Conservation (phyloP, 2,797 vertebrate genomes). For the Xerus rutilus region DNA sequence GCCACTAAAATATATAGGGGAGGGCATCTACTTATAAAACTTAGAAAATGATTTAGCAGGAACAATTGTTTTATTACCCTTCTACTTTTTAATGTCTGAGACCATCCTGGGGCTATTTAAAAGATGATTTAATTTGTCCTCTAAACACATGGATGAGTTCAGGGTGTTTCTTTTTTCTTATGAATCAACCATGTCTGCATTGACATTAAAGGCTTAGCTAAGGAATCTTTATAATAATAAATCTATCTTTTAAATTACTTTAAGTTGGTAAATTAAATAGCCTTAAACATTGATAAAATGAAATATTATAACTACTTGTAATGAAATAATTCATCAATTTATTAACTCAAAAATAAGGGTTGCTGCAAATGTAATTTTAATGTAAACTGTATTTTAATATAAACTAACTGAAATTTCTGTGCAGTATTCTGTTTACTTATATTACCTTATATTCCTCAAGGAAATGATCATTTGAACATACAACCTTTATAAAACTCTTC, state of each 20-base stretch:
- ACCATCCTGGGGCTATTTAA: slow-evolving; percentile 61
- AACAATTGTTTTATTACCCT: slow-evolving; percentile 60
- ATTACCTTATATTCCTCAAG: not conserved
- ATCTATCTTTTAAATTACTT: slow-evolving; percentile 38
- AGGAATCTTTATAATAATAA: not conserved
- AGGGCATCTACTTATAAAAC: slow-evolving; percentile 70
- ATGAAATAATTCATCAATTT: not conserved
- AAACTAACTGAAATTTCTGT: slow-evolving; percentile 2
- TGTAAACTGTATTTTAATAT: not conserved
- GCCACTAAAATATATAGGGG: slow-evolving; percentile 72
- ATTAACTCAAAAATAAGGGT: not conserved
- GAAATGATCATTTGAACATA: not conserved
- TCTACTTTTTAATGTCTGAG: slow-evolving; percentile 58
- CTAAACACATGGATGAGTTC: slow-evolving; percentile 41
- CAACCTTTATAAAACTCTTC: not conserved
- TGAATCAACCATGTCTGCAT: not conserved
- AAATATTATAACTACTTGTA: not conserved
- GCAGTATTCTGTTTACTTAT: not conserved
- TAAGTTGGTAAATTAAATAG: not conserved
- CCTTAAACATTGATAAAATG: slow-evolving; percentile 16
- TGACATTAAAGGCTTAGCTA: not conserved
- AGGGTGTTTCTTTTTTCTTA: not conserved
- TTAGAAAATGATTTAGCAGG: slow-evolving; percentile 56
- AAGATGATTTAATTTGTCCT: slow-evolving; percentile 73
- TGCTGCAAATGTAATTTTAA: slow-evolving; percentile 38